These are phyloP conservation scores for Sphinx pinastri DNA, from an alignment of 2,888 invertebrate genomes.

Conservation along the genomic window DNA sequence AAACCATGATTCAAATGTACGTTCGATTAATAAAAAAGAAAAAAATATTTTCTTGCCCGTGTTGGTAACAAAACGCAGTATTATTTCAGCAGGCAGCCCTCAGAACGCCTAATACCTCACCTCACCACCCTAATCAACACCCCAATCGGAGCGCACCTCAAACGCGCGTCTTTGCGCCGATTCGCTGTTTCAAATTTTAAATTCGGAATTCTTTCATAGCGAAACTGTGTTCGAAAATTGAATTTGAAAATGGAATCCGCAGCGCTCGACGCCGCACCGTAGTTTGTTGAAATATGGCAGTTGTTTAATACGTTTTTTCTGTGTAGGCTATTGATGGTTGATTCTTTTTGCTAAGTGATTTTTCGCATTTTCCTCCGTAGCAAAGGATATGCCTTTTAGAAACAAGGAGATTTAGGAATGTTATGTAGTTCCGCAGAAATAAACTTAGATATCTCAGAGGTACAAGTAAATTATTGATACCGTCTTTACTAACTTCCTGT, in stretches of 20 bases:
- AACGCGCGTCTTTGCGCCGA: constrained; percentile 39
- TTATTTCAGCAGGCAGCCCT: constrained; percentile 44
- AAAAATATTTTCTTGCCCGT: neutral
- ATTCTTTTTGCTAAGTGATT: neutral
- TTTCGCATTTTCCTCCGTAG: too few relatives aligned
- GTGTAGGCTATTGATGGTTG: neutral
- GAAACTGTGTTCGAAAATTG: constrained; percentile 36
- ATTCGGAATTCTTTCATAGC: constrained; percentile 42
- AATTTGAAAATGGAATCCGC: constrained; percentile 36
- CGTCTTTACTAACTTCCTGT: too few relatives aligned
- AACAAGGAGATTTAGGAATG: too few relatives aligned
- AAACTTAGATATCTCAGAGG: too few relatives aligned
- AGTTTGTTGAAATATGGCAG: constrained; percentile 23
- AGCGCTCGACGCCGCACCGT: constrained; percentile 23
- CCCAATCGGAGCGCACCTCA: constrained; percentile 40
- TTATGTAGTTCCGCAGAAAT: too few relatives aligned
- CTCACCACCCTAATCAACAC: constrained; percentile 58
- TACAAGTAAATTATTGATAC: too few relatives aligned
- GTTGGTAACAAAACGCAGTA: neutral
- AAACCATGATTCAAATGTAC: too few relatives aligned
- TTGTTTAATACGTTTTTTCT: neutral
- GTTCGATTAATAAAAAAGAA: neutral
- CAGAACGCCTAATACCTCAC: constrained; percentile 49
- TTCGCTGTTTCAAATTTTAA: constrained; percentile 46
- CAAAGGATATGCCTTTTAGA: too few relatives aligned